Conservation (phyloP, 2,888 invertebrate genomes). For the Andrena minutula region DNA sequence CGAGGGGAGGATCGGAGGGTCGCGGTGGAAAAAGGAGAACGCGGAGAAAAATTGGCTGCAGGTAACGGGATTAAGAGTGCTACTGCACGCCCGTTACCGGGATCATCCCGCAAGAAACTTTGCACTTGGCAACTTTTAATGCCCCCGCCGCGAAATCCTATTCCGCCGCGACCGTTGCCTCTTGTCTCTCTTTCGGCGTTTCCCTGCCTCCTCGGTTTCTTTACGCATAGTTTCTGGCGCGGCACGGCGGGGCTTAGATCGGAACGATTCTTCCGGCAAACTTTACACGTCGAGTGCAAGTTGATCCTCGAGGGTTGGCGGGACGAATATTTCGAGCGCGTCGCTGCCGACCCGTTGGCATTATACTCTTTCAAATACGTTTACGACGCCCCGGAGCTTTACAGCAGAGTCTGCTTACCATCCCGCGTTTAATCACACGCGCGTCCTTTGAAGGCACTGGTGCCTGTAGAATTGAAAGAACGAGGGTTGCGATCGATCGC, state of each 20-base stretch:
- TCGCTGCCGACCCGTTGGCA: conserved; percentile 14
- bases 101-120: conserved; percentile 83
- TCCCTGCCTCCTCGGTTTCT: conserved; percentile 37
- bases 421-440: not conserved
- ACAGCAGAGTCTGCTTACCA: not conserved
- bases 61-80: conserved; percentile 83
- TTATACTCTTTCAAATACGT: not conserved
- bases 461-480: too few species aligned
- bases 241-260: conserved; percentile 53
- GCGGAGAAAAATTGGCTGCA: conserved; percentile 81
- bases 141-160: conserved; percentile 78
- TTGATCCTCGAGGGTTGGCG: conserved; percentile 29
- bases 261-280: conserved; percentile 67
- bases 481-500: too few species aligned
- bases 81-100: conserved; percentile 78
- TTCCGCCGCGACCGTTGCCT: conserved; percentile 28
- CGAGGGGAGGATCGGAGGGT: conserved; percentile 49
- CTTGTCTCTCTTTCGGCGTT: conserved; percentile 50
- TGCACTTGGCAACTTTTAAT: conserved; percentile 84
- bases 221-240: conserved; percentile 62
- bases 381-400: not conserved
- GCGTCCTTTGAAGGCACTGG: not conserved
- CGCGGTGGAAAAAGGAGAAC: conserved; percentile 38
- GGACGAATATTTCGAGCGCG: conserved; percentile 28
- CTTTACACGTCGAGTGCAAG: conserved; percentile 60